Conservation (phyloP, 2,797 vertebrate genomes). For the Phrynocephalus forsythii region DNA sequence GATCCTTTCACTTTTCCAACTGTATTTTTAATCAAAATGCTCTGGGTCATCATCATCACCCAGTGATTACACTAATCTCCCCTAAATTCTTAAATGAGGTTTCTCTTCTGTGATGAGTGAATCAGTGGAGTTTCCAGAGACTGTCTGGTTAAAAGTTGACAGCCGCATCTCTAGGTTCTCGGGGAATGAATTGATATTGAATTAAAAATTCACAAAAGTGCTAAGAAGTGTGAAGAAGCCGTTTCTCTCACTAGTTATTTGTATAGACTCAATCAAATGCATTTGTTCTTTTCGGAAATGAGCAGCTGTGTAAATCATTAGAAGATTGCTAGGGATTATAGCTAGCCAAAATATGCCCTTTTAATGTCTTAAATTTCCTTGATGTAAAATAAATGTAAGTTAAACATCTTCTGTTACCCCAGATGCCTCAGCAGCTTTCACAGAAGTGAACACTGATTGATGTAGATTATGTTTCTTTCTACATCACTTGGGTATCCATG, state of each 20-base stretch:
- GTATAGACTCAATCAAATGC: constrained; percentile 71
- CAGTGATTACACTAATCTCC: not conserved
- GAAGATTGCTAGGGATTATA: constrained; percentile 77
- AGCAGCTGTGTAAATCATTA: constrained; percentile 84
- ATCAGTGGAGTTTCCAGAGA: not conserved
- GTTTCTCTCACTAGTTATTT: constrained; percentile 51
- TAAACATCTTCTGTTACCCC: constrained; percentile 38
- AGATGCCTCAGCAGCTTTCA: constrained; percentile 40
- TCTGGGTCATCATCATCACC: not conserved
- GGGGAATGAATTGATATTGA: not conserved
- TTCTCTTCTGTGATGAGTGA: not conserved
- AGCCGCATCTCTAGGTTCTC: not conserved
- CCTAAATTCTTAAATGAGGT: not conserved
- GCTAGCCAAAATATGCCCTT: constrained; percentile 71
- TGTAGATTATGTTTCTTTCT: constrained; percentile 45
- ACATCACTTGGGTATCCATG: not conserved
- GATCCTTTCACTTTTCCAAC: not conserved
- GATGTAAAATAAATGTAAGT: constrained; percentile 49
- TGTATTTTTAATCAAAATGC: not conserved
- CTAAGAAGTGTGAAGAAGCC: not conserved
- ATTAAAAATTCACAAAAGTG: constrained; percentile 9
- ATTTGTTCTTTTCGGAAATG: constrained; percentile 69
- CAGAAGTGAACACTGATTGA: not conserved
- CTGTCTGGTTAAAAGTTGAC: not conserved
- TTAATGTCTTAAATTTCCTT: constrained; percentile 67